These are phyloP conservation scores for Caenorhabditis imperialis DNA, from an alignment of 2,888 invertebrate genomes.

Conservation along the genomic window DNA sequence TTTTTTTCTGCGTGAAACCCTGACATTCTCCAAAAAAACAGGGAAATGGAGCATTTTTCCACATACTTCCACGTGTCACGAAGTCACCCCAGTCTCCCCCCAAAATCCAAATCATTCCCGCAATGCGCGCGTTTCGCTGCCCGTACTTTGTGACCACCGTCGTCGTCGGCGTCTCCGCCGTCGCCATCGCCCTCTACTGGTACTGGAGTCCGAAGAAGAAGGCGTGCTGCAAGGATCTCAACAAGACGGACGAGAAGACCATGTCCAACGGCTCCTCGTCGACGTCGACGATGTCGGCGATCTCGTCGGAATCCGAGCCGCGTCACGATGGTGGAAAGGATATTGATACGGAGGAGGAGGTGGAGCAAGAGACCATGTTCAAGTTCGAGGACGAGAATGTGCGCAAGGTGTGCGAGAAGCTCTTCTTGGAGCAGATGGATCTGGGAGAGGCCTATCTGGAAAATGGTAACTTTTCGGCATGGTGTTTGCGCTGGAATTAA, in stretches of 20 bases:
- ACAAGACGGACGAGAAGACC: neutral
- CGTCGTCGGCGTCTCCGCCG: slow-evolving; percentile 24
- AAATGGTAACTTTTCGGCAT: too few relatives aligned
- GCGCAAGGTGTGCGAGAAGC: slow-evolving; percentile 21
- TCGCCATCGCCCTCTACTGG: slow-evolving; percentile 19
- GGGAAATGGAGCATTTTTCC: too few relatives aligned
- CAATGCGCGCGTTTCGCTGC: slow-evolving; percentile 33
- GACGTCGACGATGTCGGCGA: neutral
- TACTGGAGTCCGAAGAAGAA: slow-evolving; percentile 17
- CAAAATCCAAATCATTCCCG: too few relatives aligned
- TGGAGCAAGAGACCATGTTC: slow-evolving; percentile 19
- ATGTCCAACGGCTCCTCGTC: neutral
- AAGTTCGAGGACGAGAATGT: slow-evolving; percentile 33
- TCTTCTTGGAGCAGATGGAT: slow-evolving; percentile 44
- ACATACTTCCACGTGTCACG: neutral
- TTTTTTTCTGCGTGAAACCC: neutral
- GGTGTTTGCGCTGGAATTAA: too few relatives aligned
- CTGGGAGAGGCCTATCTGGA: slow-evolving; percentile 31
- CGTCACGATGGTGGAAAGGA: slow-evolving; percentile 15
- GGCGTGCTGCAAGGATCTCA: neutral
- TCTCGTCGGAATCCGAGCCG: neutral
- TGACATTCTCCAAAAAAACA: neutral
- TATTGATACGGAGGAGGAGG: neutral
- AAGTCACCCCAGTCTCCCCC: too few relatives aligned
- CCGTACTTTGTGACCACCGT: slow-evolving; percentile 20